These are phyloP conservation scores for Ylistrum balloti DNA, from an alignment of 1,140 invertebrate species.

Conservation along the genomic window DNA sequence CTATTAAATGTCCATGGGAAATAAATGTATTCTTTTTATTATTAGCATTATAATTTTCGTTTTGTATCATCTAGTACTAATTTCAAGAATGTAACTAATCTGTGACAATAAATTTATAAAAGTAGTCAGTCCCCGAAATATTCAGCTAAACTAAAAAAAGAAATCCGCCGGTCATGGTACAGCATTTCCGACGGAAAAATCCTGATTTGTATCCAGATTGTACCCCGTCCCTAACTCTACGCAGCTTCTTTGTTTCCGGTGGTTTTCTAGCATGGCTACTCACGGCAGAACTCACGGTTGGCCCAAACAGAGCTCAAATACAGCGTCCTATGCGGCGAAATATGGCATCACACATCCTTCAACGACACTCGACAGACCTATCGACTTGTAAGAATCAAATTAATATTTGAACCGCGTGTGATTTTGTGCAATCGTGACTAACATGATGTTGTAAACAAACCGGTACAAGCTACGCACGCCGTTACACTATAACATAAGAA, in stretches of 20 bases:
- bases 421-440: not conserved
- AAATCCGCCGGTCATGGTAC: too few species aligned
- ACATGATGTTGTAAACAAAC: not conserved
- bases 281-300: conserved; percentile 59
- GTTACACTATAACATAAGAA: not conserved
- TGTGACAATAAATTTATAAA: too few species aligned
- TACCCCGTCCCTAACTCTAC: not conserved
- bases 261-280: conserved; percentile 25
- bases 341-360: conserved; percentile 55
- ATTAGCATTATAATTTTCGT: too few species aligned
- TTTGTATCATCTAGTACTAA: too few species aligned
- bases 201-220: not conserved
- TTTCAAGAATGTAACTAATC: too few species aligned
- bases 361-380: conserved; percentile 65
- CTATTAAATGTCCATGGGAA: too few species aligned
- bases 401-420: not conserved
- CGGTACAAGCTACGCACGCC: not conserved
- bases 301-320: conserved; percentile 58
- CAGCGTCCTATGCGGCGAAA: conserved; percentile 56
- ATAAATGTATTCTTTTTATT: too few species aligned
- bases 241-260: conserved; percentile 11
- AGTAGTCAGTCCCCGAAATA: too few species aligned
- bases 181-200: too few species aligned
- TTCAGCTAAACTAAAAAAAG: too few species aligned
- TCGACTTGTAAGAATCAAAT: conserved; percentile 65